Conservation (phyloP, 1,140 invertebrate species). For the Macrobrachium rosenbergii region DNA sequence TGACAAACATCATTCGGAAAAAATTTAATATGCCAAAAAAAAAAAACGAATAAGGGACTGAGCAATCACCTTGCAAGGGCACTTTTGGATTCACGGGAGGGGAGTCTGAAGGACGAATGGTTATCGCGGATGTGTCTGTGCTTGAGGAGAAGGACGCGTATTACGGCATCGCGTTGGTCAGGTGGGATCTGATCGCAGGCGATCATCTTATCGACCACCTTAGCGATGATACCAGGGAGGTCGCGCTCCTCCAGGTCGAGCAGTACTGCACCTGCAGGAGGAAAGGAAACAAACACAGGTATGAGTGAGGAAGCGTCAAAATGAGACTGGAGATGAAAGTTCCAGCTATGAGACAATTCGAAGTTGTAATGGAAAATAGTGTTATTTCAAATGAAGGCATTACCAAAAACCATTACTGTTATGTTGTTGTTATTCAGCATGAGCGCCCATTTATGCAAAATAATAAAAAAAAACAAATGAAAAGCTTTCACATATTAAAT, state of each 20-base stretch:
- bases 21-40: not conserved
- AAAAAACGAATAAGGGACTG: not conserved
- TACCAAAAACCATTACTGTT: too few relatives aligned
- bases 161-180: conserved; percentile 85
- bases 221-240: conserved; percentile 86
- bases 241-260: conserved; percentile 92
- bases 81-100: conserved; percentile 73
- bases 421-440: too few relatives aligned
- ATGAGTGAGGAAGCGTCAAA: not conserved
- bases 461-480: too few relatives aligned
- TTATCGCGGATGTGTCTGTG: conserved; percentile 88
- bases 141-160: conserved; percentile 85
- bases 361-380: too few relatives aligned
- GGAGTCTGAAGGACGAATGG: conserved; percentile 81
- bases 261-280: conserved; percentile 77
- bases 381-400: too few relatives aligned
- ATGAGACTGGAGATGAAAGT: not conserved
- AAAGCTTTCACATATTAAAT: too few relatives aligned
- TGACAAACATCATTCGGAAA: not conserved
- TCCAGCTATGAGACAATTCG: not conserved
- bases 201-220: conserved; percentile 89
- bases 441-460: too few relatives aligned
- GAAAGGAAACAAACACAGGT: not conserved
- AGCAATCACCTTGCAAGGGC: conserved; percentile 24
- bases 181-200: conserved; percentile 86